phyloP scores from a whole-genome alignment of 2,797 vertebrate genomes.

The Diplodus puntazzo region DNA sequence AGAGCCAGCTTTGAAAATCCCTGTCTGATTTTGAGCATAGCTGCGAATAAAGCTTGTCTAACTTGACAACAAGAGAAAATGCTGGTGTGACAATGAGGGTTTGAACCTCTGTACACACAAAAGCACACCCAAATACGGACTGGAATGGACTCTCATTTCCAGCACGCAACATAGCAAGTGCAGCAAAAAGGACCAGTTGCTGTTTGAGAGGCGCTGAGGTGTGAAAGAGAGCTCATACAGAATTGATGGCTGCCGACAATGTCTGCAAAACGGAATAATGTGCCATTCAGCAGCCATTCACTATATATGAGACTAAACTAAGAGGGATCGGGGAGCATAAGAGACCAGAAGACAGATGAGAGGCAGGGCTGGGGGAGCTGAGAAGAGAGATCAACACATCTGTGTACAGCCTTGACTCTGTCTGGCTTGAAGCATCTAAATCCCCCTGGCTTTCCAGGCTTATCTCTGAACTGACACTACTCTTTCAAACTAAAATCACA shows the following conservation, averaged over 20 bases:
- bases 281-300: slow-evolving; percentile 76
- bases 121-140: slow-evolving; percentile 33
- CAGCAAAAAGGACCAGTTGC: slow-evolving; percentile 54
- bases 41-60: slow-evolving; percentile 24
- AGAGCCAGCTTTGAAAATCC: slow-evolving; percentile 25
- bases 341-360: slow-evolving; percentile 68
- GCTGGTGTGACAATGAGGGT: slow-evolving; percentile 1
- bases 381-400: slow-evolving; percentile 62
- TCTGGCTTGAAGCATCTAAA: slow-evolving; percentile 59
- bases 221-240: slow-evolving; percentile 75
- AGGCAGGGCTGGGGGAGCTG: slow-evolving; percentile 32
- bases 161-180: slow-evolving; percentile 53
- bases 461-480: slow-evolving; percentile 45
- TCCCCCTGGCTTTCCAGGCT: slow-evolving; percentile 51
- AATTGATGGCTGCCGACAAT: slow-evolving; percentile 77
- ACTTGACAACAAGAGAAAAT: slow-evolving; percentile 15
- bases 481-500: slow-evolving; percentile 43
- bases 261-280: slow-evolving; percentile 78
- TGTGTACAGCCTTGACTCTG: slow-evolving; percentile 55
- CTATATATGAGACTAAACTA: slow-evolving; percentile 76
- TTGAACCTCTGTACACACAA: slow-evolving; percentile 18
- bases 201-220: slow-evolving; percentile 64
- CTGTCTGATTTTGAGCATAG: slow-evolving; percentile 20
- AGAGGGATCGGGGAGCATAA: slow-evolving; percentile 62
- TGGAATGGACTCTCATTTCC: slow-evolving; percentile 50